Base-by-base conservation (phyloP, 2,113 vertebrate species). In the Casuarius casuarius region DNA sequence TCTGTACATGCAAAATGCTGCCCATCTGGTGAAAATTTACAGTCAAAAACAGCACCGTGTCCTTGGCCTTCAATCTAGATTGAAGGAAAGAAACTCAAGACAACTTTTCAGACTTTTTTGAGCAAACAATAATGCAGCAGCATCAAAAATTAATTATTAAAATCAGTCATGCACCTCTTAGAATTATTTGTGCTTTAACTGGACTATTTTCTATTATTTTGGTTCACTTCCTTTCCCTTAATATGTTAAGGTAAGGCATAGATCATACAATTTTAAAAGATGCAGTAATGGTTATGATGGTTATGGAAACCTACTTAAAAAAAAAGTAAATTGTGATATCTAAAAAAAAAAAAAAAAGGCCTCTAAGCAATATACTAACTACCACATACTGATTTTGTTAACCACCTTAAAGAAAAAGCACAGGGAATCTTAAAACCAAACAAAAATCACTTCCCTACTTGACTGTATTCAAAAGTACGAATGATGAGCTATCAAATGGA, bases 1-100 rank as follows among this genome's bases (percentile, higher is more conserved):
- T 99, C 99, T 52, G 99, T 99, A 95, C 99, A 99, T 62, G 99
- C 99, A 66, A 99, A 99, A 88, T 99, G 99, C 58, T 99, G 99
- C 65, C 99, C 99, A 73, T 99, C 99, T 22, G 99, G 98, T 46
- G 99, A 99, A 96, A 99, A 99, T 94, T 99, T 99, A 96, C 99
- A 99, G 96, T 99, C 99, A 95, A 99, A 99, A 62, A 99, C 99
- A 42, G 99, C 99, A 83, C 99, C 99, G 0, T 99, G 99, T 88
- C 99, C 99, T 97, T 99, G 99, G 48, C 99, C 99, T 97, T 99
- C 99, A 90, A 99, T 99, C 99, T 99, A 78, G 49, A 84, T 77
- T 7, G 40, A 79, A 91, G 28, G 28, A 82, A 95, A 87, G 59
- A 66, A 90, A 86, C 7, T 78, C 22, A 73, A 74, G 48, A 83